These are phyloP conservation scores for Orius insidiosus DNA, from an alignment of 1,140 invertebrate species.

Conservation along the genomic window DNA sequence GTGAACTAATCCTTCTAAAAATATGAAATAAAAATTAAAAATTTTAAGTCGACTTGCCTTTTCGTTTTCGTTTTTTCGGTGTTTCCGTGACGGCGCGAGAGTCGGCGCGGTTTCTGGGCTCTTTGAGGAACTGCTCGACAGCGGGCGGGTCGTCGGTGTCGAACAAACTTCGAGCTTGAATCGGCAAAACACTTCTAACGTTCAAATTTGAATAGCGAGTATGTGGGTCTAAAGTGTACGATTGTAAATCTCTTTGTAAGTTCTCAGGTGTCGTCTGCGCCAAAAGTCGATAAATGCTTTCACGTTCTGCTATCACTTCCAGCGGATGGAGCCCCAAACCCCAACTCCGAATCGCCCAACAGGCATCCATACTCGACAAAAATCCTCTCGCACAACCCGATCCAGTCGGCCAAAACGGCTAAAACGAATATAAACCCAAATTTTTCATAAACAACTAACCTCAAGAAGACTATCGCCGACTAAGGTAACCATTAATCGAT, in stretches of 20 bases:
- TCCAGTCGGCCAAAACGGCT: constrained; percentile 95
- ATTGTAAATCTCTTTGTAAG: constrained; percentile 68
- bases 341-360: constrained; percentile 85
- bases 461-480: constrained; percentile 93
- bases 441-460: constrained; percentile 29
- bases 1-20: constrained; percentile 32
- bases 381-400: constrained; percentile 95
- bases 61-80: constrained; percentile 42
- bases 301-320: constrained; percentile 80
- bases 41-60: constrained; percentile 30
- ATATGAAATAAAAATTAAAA: neutral
- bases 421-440: constrained; percentile 22
- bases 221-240: constrained; percentile 79
- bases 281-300: constrained; percentile 66
- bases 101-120: constrained; percentile 21
- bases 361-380: constrained; percentile 84
- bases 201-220: constrained; percentile 46
- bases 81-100: constrained; percentile 26
- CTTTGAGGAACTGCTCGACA: constrained; percentile 27
- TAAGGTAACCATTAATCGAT: constrained; percentile 66
- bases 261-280: constrained; percentile 91
- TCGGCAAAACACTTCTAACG: constrained; percentile 36
- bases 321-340: constrained; percentile 49
- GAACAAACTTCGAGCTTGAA: constrained; percentile 42
- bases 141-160: constrained; percentile 38